Percentiles rank a stretch among this genome's conserved stretches.
phyloP scores from a whole-genome alignment of 1,140 invertebrate species.

The Diuraphis noxia region DNA sequence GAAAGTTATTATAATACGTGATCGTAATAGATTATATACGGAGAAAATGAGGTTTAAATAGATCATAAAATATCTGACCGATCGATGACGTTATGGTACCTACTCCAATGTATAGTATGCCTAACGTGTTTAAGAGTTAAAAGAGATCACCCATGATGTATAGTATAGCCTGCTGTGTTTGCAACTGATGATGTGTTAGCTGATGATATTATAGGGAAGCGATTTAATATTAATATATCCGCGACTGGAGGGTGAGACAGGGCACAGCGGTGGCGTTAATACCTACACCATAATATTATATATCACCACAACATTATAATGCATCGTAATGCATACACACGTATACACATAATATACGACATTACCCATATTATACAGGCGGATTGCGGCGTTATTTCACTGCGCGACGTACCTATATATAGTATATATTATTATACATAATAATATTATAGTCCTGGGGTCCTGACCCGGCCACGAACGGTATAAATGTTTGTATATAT shows the following conservation, averaged over 20 bases:
- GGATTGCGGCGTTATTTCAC: background rate
- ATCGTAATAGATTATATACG: background rate
- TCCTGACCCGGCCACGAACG: background rate
- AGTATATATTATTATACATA: conserved; percentile 6
- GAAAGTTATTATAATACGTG: background rate
- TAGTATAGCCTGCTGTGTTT: background rate
- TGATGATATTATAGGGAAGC: background rate
- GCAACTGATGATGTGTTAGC: background rate
- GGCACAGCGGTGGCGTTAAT: background rate
- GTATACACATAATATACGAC: background rate
- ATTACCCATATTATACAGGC: background rate
- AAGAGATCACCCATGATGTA: background rate
- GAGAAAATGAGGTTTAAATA: background rate
- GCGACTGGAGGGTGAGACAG: background rate
- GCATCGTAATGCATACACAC: background rate
- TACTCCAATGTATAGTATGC: background rate
- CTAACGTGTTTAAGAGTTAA: background rate
- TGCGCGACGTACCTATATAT: background rate
- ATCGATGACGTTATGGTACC: background rate
- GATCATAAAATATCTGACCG: background rate
- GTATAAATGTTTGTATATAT: background rate
- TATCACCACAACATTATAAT: background rate
- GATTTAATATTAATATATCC: background rate
- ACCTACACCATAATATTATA: background rate
- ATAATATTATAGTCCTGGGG: background rate